These are phyloP conservation scores for Apeltes quadracus DNA, from an alignment of 2,113 vertebrate genomes.

Conservation along the genomic window DNA sequence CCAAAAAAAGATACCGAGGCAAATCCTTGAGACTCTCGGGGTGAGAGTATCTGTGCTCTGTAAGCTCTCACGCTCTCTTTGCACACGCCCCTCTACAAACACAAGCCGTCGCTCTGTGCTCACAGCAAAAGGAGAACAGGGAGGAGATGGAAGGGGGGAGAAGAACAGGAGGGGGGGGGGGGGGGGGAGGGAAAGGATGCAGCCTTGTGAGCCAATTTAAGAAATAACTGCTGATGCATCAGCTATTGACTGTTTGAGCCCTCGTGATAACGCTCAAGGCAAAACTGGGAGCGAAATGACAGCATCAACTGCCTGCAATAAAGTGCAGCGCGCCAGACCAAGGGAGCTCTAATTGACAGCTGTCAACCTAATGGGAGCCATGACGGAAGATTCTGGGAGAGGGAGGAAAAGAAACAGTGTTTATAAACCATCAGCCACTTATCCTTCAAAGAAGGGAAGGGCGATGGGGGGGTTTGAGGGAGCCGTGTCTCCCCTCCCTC, in stretches of 20 bases:
- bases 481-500: slow-evolving; percentile 45
- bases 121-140: slow-evolving; percentile 78
- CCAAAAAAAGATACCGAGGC: not conserved
- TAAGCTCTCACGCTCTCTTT: slow-evolving; percentile 73
- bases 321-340: slow-evolving; percentile 94
- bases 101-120: slow-evolving; percentile 86
- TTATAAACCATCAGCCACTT: slow-evolving; percentile 84
- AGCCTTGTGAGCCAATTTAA: slow-evolving; percentile 96
- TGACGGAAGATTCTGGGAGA: slow-evolving; percentile 90
- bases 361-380: slow-evolving; percentile 95
- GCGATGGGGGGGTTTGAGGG: slow-evolving; percentile 10
- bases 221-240: slow-evolving; percentile 98
- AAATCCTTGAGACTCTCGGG: not conserved
- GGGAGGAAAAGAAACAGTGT: slow-evolving; percentile 83
- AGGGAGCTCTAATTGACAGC: slow-evolving; percentile 95
- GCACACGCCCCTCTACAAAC: slow-evolving; percentile 81
- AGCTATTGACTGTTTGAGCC: slow-evolving; percentile 94
- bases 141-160: slow-evolving; percentile 47
- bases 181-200: slow-evolving; percentile 77
- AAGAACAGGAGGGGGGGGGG: slow-evolving; percentile 37
- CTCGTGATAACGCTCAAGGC: slow-evolving; percentile 95
- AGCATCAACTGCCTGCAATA: slow-evolving; percentile 95
- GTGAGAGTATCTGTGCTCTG: slow-evolving; percentile 54
- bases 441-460: slow-evolving; percentile 78
- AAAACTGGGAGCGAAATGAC: slow-evolving; percentile 95